phyloP scores from a whole-genome alignment of 2,113 vertebrate species.

The Percopsis transmontana region DNA sequence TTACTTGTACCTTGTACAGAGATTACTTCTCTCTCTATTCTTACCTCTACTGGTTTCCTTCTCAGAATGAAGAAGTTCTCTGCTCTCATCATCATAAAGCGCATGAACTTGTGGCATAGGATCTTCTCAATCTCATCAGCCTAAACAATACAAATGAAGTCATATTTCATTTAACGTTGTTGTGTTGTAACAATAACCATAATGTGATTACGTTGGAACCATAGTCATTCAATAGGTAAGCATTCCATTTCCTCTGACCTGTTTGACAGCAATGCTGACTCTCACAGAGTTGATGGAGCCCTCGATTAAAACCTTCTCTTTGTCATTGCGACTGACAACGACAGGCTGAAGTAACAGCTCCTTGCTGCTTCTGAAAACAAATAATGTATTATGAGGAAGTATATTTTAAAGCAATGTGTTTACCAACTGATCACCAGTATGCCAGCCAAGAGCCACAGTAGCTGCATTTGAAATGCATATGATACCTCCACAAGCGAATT shows the following conservation, averaged over 20 bases:
- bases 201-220: too few relatives aligned
- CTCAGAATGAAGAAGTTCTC: conserved; percentile 99
- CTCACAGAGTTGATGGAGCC: conserved; percentile 98
- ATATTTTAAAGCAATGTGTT: background rate
- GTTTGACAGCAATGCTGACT: conserved; percentile 98
- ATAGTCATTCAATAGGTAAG: background rate
- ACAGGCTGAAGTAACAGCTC: conserved; percentile 95
- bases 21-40: background rate
- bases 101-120: conserved; percentile 98
- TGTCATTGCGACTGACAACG: conserved; percentile 97
- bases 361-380: conserved; percentile 89
- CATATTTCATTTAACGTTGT: background rate
- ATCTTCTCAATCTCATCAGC: conserved; percentile 99
- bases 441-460: background rate
- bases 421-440: background rate
- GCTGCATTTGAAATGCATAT: background rate
- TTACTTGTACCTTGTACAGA: background rate
- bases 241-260: conserved; percentile 76
- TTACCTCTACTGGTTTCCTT: conserved; percentile 96
- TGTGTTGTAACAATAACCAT: background rate
- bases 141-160: conserved; percentile 60
- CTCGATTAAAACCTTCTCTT: conserved; percentile 97
- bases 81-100: conserved; percentile 99
- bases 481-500: too few relatives aligned
- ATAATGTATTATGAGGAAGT: background rate